Percentiles rank a stretch among this genome's conserved stretches.
phyloP scores from a whole-genome alignment of 2,113 vertebrate genomes.

The Colinus virginianus region DNA sequence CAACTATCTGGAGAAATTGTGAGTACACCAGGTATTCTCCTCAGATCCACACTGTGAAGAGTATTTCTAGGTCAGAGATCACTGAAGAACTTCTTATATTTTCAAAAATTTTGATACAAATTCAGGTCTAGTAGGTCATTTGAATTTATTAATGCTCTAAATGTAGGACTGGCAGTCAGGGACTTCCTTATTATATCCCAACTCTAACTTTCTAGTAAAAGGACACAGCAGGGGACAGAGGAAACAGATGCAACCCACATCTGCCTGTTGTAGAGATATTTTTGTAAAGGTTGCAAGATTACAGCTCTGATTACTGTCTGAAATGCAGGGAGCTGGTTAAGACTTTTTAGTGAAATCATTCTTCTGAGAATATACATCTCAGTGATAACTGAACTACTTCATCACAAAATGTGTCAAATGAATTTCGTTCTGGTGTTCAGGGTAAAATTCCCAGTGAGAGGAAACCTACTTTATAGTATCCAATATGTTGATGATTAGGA shows the following conservation, averaged over 20 bases:
- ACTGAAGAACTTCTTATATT: neutral
- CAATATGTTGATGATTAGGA: neutral
- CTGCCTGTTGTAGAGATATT: constrained; percentile 25
- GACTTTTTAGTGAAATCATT: constrained; percentile 1
- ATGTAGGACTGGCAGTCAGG: neutral
- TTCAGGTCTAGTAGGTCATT: neutral
- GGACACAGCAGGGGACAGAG: neutral
- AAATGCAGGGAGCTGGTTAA: neutral
- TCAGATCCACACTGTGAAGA: neutral
- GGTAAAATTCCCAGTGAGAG: constrained; percentile 9
- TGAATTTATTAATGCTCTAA: neutral
- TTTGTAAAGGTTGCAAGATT: constrained; percentile 19
- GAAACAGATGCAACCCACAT: constrained; percentile 54
- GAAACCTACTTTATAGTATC: constrained; percentile 14
- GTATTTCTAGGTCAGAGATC: neutral
- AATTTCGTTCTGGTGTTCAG: constrained; percentile 9
- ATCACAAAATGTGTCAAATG: neutral
- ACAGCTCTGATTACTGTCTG: neutral
- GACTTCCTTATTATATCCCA: neutral
- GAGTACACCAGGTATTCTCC: neutral
- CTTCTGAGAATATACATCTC: neutral
- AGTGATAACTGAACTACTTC: neutral
- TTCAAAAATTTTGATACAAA: neutral
- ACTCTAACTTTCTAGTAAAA: neutral
- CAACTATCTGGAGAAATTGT: neutral